Evolutionary conservation across 2,888 invertebrate species (phyloP).

Genomic region (Branchellion lobata): DNA sequence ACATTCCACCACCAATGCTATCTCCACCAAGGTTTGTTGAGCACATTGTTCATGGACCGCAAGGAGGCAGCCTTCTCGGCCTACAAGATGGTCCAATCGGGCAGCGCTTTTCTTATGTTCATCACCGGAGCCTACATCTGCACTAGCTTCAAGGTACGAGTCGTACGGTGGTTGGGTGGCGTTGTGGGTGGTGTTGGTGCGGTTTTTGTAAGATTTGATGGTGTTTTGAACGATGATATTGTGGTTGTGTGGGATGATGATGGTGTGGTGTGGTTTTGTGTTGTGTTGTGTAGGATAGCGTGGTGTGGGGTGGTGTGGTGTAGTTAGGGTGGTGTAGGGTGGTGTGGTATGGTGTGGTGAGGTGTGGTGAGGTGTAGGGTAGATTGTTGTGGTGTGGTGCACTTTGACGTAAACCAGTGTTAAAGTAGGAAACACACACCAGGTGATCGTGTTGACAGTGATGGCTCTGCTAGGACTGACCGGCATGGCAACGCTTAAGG

Average conservation of each 20-base stretch:
- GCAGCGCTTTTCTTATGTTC: slow-evolving; percentile 55
- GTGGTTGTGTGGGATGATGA: not conserved
- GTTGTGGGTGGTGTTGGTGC: not conserved
- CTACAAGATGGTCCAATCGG: slow-evolving; percentile 56
- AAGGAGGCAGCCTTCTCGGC: slow-evolving; percentile 58
- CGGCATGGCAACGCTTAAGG: slow-evolving; percentile 22
- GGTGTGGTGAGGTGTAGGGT: no score
- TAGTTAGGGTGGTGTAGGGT: no score
- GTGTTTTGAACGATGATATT: not conserved
- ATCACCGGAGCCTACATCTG: slow-evolving; percentile 55
- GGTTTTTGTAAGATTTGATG: not conserved
- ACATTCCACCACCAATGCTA: slow-evolving; percentile 27
- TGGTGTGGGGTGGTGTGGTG: no score
- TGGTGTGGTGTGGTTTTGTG: no score
- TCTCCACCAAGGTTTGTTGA: slow-evolving; percentile 55
- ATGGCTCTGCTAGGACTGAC: slow-evolving; percentile 10
- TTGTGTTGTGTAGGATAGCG: no score
- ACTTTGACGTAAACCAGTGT: no score
- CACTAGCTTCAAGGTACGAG: slow-evolving; percentile 53
- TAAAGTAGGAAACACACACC: no score
- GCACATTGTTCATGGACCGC: slow-evolving; percentile 55
- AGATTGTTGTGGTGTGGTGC: no score
- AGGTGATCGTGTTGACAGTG: slow-evolving; percentile 21
- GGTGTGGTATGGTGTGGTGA: no score
- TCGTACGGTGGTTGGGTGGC: not conserved